phyloP scores from a whole-genome alignment of 2,113 vertebrate genomes.

The Gnathonemus longibarbis region DNA sequence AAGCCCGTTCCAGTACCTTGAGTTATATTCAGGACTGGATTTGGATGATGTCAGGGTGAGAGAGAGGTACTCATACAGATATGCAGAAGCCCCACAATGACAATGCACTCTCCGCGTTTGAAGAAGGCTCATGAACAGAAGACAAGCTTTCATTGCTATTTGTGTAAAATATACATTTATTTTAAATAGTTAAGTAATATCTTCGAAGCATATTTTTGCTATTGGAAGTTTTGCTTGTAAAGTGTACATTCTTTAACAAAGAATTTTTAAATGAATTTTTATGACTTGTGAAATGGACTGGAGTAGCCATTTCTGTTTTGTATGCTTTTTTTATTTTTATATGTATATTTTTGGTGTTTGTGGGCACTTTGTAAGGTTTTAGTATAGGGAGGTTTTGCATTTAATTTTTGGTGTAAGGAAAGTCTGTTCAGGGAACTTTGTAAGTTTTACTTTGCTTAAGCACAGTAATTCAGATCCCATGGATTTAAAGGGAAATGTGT shows the following conservation, averaged over 20 bases:
- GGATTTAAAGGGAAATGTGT: background rate
- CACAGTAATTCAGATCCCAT: background rate
- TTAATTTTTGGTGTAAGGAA: background rate
- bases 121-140: background rate
- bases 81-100: background rate
- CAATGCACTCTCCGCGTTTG: background rate
- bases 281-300: background rate
- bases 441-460: background rate
- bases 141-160: background rate
- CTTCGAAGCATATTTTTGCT: background rate
- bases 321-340: background rate
- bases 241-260: background rate
- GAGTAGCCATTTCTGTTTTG: background rate
- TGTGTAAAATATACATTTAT: constrained; percentile 3
- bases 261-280: background rate
- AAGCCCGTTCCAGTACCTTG: background rate
- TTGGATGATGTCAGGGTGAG: background rate
- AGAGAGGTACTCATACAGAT: too few species aligned
- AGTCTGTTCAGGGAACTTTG: background rate
- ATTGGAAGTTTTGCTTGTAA: background rate
- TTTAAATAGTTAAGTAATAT: background rate
- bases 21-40: background rate
- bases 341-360: background rate
- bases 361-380: background rate
- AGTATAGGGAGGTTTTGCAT: background rate